Base-by-base conservation (phyloP, 2,888 invertebrate genomes). In the Erannis defoliaria region DNA sequence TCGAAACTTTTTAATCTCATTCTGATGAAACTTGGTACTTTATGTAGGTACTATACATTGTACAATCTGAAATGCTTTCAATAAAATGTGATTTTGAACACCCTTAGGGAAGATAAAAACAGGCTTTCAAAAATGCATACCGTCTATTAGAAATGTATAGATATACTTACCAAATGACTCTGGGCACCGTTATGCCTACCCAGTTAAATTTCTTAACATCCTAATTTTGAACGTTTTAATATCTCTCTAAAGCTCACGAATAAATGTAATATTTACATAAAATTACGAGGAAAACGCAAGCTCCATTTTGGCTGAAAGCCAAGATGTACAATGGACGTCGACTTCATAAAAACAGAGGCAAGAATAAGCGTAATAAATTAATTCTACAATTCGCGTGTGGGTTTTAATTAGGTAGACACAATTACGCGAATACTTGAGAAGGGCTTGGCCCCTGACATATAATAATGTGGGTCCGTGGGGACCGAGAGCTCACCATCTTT, bases 231-330 rank as follows among this genome's bases (percentile, higher is more conserved):
- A 16, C 37, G 45, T 62, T 70, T 59, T 38, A 68, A 68, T 73
- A 73, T 77, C 67, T 73, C 72, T 72, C 71, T 67, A 61, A 71
- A 76, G 66, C 75, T 74, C 70, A 74, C 69, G 66, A 68, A 71
- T 71, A 70, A 69, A 75, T 74, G 68, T 76, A 74, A 77, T 80
- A 77, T 79, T 78, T 79, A 81, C 79, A 74, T 73, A 48, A 73
- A 72, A 75, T 65, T 63, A 68, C 71, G 68, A 69, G 71, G 80
- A 87, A 83, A 84, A 76, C 76, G 80, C 80, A 81, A 82, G 72
- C 76, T 79, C 72, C 74, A 55, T 71, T 53, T 80, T 90, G 91
- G 90, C 82, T 14, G 21, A 5, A 29, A 23, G 81, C 91, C 90
- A 90, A 77, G 50, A 66, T 70, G 54, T 70, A 85, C 82, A 84